A percentile compares a stretch with the other conserved stretches of the same genome.
Evolutionary conservation across 2,888 invertebrate species (phyloP).

Genomic region (Acronicta aceris): DNA sequence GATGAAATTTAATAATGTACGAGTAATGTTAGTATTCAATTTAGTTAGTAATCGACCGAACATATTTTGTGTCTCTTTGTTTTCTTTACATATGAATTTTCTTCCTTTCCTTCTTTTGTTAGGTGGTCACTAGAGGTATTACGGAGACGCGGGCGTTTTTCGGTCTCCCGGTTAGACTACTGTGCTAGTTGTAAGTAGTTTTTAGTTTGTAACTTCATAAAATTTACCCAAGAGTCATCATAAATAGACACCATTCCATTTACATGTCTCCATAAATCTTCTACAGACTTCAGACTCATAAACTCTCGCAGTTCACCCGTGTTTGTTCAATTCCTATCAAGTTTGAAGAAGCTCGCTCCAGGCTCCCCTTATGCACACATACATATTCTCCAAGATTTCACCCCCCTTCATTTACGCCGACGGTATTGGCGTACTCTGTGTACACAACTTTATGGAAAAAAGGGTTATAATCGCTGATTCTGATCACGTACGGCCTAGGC

Average conservation of each 20-base stretch:
- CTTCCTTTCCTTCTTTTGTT: no score
- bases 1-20: no score
- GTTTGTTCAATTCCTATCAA: conserved; percentile 27
- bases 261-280: conserved; percentile 1
- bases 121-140: no score
- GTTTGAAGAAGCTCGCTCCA: conserved; percentile 21
- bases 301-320: neutral
- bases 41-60: no score
- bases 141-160: no score
- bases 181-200: no score
- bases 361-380: conserved; percentile 14
- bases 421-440: conserved; percentile 16
- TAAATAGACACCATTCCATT: neutral
- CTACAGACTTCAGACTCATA: neutral
- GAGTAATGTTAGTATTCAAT: no score
- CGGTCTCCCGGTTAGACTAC: no score
- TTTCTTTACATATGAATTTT: no score
- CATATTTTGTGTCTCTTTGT: no score
- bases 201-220: neutral
- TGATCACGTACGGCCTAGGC: conserved; percentile 64
- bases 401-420: conserved; percentile 10
- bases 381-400: conserved; percentile 25
- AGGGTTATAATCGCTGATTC: conserved; percentile 62
- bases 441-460: conserved; percentile 47
- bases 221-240: neutral